Evolutionary conservation across 35 echinoderm and acorn worm species (phyloP), one percentile per base, ranked within the genome.

Genomic region (Eucidaris tribuloides): DNA sequence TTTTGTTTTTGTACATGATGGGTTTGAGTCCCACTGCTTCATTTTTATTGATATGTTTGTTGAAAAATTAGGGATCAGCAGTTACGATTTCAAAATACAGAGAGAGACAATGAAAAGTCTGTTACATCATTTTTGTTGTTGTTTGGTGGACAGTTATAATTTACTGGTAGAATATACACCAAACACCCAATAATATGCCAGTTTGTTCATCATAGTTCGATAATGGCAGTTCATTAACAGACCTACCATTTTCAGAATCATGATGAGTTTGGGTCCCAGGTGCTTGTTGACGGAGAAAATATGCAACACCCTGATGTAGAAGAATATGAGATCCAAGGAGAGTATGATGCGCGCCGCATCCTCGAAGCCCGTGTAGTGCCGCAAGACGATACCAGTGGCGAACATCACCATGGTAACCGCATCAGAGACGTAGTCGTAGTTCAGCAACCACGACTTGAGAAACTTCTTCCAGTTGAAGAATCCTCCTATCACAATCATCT

Each of bases 161-260:
- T n/a, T n/a, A n/a, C n/a, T n/a, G n/a, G n/a, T n/a, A n/a, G n/a
- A n/a, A n/a, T n/a, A n/a, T n/a, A n/a, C n/a, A n/a, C n/a, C n/a
- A n/a, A n/a, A n/a, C n/a, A n/a, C n/a, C n/a, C n/a, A n/a, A n/a
- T n/a, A n/a, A n/a, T n/a, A n/a, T n/a, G n/a, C n/a, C n/a, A n/a
- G n/a, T n/a, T n/a, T n/a, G n/a, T n/a, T n/a, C n/a, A n/a, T n/a
- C n/a, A n/a, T n/a, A n/a, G n/a, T n/a, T n/a, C n/a, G n/a, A n/a
- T n/a, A n/a, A n/a, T n/a, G n/a, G n/a, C n/a, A n/a, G n/a, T n/a
- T n/a, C n/a, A n/a, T n/a, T n/a, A n/a, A n/a, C n/a, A n/a, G n/a
- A n/a, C n/a, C n/a, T 87, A 92, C 94, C 94, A 91, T 92, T 80
- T 85, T 88, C n/a, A 82, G 18, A 24, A 97, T 92, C 94, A 97